phyloP scores from a whole-genome alignment of 2,888 invertebrate species.

The Gerosis bhagava region DNA sequence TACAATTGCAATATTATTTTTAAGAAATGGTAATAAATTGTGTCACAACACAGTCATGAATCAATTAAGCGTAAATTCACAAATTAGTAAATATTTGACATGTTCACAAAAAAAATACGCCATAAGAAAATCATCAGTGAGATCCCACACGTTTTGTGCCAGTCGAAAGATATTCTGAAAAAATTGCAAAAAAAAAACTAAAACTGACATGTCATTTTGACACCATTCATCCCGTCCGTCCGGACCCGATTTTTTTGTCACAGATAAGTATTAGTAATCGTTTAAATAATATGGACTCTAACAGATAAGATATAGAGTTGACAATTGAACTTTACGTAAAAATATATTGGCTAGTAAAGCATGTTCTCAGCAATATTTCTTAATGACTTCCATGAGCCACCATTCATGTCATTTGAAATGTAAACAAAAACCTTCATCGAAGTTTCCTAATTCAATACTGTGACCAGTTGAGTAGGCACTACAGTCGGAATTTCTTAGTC shows the following conservation, averaged over 20 bases:
- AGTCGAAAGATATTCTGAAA: constrained; percentile 33
- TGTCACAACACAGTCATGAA: not conserved
- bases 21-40: too few species aligned
- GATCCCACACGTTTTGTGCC: constrained; percentile 11
- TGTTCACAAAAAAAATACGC: not conserved
- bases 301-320: constrained; percentile 34
- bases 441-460: constrained; percentile 9
- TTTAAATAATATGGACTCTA: constrained; percentile 30
- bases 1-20: too few species aligned
- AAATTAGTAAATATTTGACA: not conserved
- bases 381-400: constrained; percentile 71
- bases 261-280: constrained; percentile 17
- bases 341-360: too few species aligned
- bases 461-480: too few species aligned
- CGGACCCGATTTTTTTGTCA: constrained; percentile 50
- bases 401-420: constrained; percentile 75
- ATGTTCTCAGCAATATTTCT: constrained; percentile 64
- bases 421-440: constrained; percentile 74
- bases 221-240: constrained; percentile 74
- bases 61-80: not conserved
- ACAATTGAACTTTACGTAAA: too few species aligned
- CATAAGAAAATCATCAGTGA: constrained; percentile 1
- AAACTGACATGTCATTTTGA: constrained; percentile 76
- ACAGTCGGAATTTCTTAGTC: too few species aligned
- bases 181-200: constrained; percentile 64